Base-by-base conservation (phyloP, 2,888 invertebrate genomes). In the Eupithecia exiguata region DNA sequence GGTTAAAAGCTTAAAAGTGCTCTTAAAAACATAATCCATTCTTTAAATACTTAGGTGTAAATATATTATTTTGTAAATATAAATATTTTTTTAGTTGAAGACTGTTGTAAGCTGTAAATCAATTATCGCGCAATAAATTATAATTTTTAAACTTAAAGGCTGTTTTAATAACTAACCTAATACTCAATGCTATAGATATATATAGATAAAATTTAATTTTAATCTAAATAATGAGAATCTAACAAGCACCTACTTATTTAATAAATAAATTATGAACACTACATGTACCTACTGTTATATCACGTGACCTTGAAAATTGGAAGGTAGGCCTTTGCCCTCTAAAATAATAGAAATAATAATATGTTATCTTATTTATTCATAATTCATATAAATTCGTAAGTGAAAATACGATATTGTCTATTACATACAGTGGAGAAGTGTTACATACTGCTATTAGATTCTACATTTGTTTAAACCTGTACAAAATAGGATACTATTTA, bases 401-500 rank as follows among this genome's bases (percentile, higher is more conserved):
- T 49, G 43, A 66, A 70, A 68, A 68, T 71, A 77, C 30, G 46
- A 67, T 58, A 66, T 70, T 46, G 70, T 63, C 49, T 69, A 38
- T 70, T 65, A 66, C 40, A 16, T 40, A 38, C 16, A 76, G 72
- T 74, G 74, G 75, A 75, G 77, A 58, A 21, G 25, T 40, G 21
- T 65, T 21, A 40, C 40, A 40, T 66, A 21, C 65, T 14, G 6
- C 38, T 66, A 65, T 65, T 18, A 14, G 25, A 43, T 10, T 65
- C 30, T 30, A 61, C 25, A 61, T 14, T 30, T 62, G 62, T 30
- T 30, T 62, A 18, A 63, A 63, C 63, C 38, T 35, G 10, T 12
- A 65, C n/a, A 36, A 25, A 66, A 21, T 40, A 65, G 25, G 14
- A 6, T 10, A 10, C 66, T 95, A 92, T 87, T 96, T 96, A 95